phyloP scores from a whole-genome alignment of 2,113 vertebrate species.

The Charadrius vociferus region DNA sequence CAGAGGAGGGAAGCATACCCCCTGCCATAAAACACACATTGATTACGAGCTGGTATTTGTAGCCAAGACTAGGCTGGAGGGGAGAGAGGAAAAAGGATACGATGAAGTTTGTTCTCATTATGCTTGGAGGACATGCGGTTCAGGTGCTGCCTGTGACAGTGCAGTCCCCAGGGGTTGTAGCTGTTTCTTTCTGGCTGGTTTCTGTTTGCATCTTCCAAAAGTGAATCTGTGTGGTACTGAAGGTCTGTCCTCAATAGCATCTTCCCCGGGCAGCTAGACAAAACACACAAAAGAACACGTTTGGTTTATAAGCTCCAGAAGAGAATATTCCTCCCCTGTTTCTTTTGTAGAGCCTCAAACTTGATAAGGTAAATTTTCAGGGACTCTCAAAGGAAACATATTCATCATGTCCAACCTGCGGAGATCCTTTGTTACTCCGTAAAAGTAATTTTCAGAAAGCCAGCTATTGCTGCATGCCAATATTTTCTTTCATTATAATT shows the following conservation, averaged over 20 bases:
- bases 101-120: slow-evolving; percentile 72
- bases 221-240: slow-evolving; percentile 28
- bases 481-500: slow-evolving; percentile 15
- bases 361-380: background rate
- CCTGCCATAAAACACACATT: background rate
- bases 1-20: background rate
- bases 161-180: slow-evolving; percentile 79
- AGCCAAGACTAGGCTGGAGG: background rate
- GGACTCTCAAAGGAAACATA: slow-evolving; percentile 7
- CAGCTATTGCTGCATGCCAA: slow-evolving; percentile 22
- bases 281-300: background rate
- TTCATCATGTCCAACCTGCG: background rate
- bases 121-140: slow-evolving; percentile 74
- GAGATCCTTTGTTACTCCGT: slow-evolving; percentile 21
- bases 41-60: background rate
- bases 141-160: slow-evolving; percentile 78
- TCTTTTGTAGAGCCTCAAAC: background rate
- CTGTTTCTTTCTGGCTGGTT: slow-evolving; percentile 59
- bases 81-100: slow-evolving; percentile 67
- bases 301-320: background rate
- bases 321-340: background rate
- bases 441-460: background rate
- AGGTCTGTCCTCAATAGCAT: slow-evolving; percentile 60
- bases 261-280: slow-evolving; percentile 43
- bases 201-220: slow-evolving; percentile 51